A percentile compares a stretch with the other conserved stretches of the same genome.
Evolutionary conservation across 1,140 invertebrate species (phyloP).

Genomic region (Anoplophora glabripennis): DNA sequence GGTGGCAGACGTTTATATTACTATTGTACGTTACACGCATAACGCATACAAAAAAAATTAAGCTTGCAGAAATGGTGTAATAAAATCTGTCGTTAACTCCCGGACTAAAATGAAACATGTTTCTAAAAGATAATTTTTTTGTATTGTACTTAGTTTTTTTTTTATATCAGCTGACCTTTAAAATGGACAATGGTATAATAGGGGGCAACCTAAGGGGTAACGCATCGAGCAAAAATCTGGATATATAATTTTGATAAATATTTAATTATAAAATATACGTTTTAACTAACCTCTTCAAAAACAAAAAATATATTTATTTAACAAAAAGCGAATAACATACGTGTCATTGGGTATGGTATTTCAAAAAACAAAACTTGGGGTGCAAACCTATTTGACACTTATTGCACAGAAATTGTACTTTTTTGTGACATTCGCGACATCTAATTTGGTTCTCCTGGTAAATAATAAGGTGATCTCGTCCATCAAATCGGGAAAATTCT

Average conservation of each 20-base stretch:
- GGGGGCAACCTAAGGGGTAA: neutral
- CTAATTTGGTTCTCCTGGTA: constrained; percentile 10
- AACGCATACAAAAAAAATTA: too few species aligned
- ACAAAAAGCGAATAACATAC: neutral
- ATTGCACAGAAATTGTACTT: constrained; percentile 9
- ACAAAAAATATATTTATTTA: too few species aligned
- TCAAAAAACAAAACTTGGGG: constrained; percentile 8
- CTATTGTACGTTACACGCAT: too few species aligned
- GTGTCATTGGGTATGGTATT: constrained; percentile 12
- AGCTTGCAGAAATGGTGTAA: too few species aligned
- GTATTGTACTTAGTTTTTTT: constrained; percentile 10
- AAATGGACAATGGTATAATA: too few species aligned
- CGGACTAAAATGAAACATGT: constrained; percentile 6
- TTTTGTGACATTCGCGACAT: constrained; percentile 8
- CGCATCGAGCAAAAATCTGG: neutral
- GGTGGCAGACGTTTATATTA: too few species aligned
- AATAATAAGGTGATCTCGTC: constrained; percentile 8
- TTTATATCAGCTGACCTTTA: too few species aligned
- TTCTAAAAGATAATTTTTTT: constrained; percentile 12
- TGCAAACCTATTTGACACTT: constrained; percentile 15
- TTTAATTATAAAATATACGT: too few species aligned
- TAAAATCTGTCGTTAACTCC: too few species aligned
- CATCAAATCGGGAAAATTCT: constrained; percentile 4
- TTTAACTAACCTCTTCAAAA: neutral
- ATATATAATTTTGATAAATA: neutral